phyloP scores from a whole-genome alignment of 2,113 vertebrate genomes.

The Notarius lentiginosus region DNA sequence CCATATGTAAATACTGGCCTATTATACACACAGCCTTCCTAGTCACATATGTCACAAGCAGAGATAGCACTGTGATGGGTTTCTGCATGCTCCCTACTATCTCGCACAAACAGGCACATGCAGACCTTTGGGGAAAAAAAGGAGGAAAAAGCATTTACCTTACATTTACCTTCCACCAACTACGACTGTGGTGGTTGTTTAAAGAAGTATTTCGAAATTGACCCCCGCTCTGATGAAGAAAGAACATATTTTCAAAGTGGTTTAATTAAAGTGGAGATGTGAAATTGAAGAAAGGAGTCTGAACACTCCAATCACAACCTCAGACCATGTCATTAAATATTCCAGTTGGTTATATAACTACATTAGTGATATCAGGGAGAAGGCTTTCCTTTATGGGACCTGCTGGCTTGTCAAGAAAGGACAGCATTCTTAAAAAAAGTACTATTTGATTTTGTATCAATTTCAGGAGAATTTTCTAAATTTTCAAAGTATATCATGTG shows the following conservation, averaged over 20 bases:
- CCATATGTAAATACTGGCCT: constrained; percentile 46
- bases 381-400: constrained; percentile 55
- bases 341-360: constrained; percentile 59
- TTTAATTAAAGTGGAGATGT: constrained; percentile 56
- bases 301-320: constrained; percentile 55
- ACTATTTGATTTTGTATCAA: background rate
- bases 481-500: background rate
- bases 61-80: constrained; percentile 65
- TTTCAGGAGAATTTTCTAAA: background rate
- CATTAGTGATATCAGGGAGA: constrained; percentile 54
- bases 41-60: constrained; percentile 47
- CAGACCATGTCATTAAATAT: constrained; percentile 45
- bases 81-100: constrained; percentile 62
- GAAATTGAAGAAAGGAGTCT: constrained; percentile 38
- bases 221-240: constrained; percentile 27
- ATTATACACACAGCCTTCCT: constrained; percentile 43
- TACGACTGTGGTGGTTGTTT: constrained; percentile 36
- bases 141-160: constrained; percentile 43
- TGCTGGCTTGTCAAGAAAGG: constrained; percentile 38
- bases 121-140: constrained; percentile 53
- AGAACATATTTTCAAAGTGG: constrained; percentile 41
- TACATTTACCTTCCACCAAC: constrained; percentile 38
- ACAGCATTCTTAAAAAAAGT: background rate
- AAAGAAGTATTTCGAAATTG: background rate
- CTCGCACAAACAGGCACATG: constrained; percentile 62